Evolutionary conservation across 2,797 vertebrate genomes (phyloP).

Genomic region (Nannoperca australis): DNA sequence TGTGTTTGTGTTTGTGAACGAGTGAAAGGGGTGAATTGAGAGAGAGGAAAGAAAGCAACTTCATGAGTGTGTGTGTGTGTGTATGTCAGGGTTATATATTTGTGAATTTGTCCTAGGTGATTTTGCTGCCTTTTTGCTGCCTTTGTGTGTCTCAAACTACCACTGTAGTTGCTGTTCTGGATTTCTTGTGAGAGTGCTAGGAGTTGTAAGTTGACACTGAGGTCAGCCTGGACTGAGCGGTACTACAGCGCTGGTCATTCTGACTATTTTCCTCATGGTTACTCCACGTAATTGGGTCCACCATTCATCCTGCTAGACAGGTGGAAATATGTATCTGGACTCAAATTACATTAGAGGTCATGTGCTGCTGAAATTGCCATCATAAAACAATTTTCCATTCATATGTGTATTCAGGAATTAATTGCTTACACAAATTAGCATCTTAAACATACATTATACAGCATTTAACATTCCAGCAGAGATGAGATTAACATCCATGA

Average conservation of each 20-base stretch:
- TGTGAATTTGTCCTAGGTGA: constrained; percentile 27
- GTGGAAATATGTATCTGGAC: constrained; percentile 11
- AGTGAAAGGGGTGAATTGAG: constrained; percentile 39
- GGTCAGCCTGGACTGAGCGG: constrained; percentile 35
- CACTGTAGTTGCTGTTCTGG: neutral
- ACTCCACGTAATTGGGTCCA: constrained; percentile 9
- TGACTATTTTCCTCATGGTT: constrained; percentile 27
- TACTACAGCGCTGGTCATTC: neutral
- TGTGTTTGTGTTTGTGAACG: constrained; percentile 52
- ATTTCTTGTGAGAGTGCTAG: constrained; percentile 16
- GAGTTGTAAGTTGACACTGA: constrained; percentile 24
- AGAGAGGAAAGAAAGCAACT: constrained; percentile 24
- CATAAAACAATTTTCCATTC: neutral
- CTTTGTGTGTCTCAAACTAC: constrained; percentile 15
- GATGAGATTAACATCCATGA: neutral
- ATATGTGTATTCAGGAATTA: neutral
- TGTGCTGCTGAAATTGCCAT: neutral
- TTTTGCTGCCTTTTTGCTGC: constrained; percentile 19
- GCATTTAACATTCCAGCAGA: neutral
- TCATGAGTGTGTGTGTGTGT: constrained; percentile 21
- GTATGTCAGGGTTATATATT: constrained; percentile 38
- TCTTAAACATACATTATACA: neutral
- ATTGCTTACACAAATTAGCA: neutral
- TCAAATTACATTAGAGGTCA: constrained; percentile 7
- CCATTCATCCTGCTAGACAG: constrained; percentile 27